phyloP scores from a whole-genome alignment of 2,888 invertebrate species.

The Lithophane semibrunnea region DNA sequence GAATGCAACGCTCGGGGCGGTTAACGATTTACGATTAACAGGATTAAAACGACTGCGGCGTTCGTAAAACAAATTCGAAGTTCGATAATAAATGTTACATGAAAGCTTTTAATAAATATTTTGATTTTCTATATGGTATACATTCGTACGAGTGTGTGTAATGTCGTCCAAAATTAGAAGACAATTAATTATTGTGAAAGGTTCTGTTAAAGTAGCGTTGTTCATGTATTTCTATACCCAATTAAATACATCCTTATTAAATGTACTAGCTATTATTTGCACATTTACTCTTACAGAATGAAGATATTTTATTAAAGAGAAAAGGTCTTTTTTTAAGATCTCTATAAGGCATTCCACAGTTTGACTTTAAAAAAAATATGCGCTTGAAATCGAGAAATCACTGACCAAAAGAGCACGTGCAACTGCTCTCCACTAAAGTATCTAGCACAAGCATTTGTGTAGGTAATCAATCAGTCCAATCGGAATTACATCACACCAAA shows the following conservation, averaged over 20 bases:
- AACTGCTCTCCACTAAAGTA: not conserved
- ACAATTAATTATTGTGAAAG: slow-evolving; percentile 27
- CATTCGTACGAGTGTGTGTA: not conserved
- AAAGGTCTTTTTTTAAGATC: not conserved
- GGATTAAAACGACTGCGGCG: slow-evolving; percentile 12
- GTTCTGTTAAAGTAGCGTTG: slow-evolving; percentile 25
- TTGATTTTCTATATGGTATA: not conserved
- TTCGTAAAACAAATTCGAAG: not conserved
- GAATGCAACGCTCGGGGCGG: slow-evolving; percentile 18
- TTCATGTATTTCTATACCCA: slow-evolving; percentile 7
- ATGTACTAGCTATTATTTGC: not conserved
- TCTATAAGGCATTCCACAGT: not conserved
- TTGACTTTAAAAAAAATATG: not conserved
- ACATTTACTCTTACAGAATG: not conserved
- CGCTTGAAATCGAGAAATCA: not conserved
- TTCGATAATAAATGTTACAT: not conserved
- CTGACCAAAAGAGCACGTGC: not conserved
- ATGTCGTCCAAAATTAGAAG: slow-evolving; percentile 1
- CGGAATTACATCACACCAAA: slow-evolving; percentile 21
- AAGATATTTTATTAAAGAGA: not conserved
- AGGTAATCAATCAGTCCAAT: slow-evolving; percentile 20
- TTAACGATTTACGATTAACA: slow-evolving; percentile 25
- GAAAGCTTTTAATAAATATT: not conserved
- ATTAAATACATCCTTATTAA: slow-evolving; percentile 10
- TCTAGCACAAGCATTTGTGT: not conserved